A percentile compares a stretch with the other conserved stretches of the same genome.
phyloP scores from a whole-genome alignment of 2,888 invertebrate species.

The Enoplolaimus lenunculus region DNA sequence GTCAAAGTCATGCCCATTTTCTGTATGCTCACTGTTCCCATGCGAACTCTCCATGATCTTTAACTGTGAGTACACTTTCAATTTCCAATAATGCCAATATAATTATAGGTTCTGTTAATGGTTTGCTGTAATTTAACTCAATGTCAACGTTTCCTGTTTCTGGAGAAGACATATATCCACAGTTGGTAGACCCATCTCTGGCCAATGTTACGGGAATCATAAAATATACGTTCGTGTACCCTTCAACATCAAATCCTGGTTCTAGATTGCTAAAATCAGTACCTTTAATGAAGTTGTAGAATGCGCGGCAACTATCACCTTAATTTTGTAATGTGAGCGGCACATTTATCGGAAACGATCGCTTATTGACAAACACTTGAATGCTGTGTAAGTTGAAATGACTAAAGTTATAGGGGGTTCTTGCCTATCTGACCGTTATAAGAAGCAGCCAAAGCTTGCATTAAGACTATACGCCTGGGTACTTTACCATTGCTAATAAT shows the following conservation, averaged over 20 bases:
- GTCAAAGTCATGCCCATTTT: too few relatives aligned
- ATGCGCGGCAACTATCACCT: background rate
- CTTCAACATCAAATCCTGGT: background rate
- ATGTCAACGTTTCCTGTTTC: background rate
- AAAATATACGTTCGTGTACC: background rate
- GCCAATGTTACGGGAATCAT: background rate
- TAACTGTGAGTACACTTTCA: background rate
- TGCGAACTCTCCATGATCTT: background rate
- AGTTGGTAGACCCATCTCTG: background rate
- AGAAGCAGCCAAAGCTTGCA: background rate
- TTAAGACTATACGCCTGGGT: background rate
- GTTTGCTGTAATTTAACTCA: background rate
- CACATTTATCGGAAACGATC: background rate
- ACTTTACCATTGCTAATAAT: background rate
- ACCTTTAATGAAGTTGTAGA: background rate
- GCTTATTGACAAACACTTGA: background rate
- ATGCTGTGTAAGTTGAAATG: background rate
- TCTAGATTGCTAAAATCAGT: background rate
- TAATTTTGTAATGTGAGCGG: background rate
- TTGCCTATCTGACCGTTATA: background rate
- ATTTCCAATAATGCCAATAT: background rate
- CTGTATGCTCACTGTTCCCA: background rate
- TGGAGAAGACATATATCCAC: background rate
- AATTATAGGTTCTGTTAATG: background rate
- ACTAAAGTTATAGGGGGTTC: background rate